Evolutionary conservation across 2,797 vertebrate species (phyloP).

Genomic region (Halcyon smyrnensis): DNA sequence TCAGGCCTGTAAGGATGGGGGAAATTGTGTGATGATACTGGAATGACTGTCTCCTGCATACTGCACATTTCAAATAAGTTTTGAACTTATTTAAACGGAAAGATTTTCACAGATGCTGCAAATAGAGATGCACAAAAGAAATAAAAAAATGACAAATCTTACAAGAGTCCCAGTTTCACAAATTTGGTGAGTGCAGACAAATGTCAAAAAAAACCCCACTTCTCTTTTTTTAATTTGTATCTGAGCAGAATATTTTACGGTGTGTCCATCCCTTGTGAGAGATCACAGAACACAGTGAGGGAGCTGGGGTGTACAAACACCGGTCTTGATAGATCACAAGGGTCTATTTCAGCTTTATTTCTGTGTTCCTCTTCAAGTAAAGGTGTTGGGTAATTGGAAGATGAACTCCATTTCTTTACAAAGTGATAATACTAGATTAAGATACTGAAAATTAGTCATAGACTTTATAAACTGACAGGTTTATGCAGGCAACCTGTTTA

Average conservation of each 20-base stretch:
- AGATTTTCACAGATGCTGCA: not conserved
- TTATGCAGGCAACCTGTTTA: not conserved
- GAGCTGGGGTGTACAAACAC: not conserved
- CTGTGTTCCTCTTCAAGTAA: not conserved
- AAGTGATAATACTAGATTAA: not conserved
- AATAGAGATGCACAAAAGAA: not conserved
- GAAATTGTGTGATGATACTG: not conserved
- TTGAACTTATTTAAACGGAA: not conserved
- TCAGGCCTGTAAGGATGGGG: not conserved
- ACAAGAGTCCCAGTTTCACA: not conserved
- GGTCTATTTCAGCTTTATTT: not conserved
- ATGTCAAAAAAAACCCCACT: not conserved
- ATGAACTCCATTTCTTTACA: not conserved
- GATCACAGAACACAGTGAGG: not conserved
- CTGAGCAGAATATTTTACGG: not conserved
- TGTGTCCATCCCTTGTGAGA: not conserved
- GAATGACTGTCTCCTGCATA: not conserved
- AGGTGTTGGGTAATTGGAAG: not conserved
- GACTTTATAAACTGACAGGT: not conserved
- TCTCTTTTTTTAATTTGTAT: not conserved
- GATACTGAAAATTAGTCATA: not conserved
- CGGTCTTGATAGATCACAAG: not conserved
- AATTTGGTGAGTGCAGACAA: not conserved
- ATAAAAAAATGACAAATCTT: not conserved
- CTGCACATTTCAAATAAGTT: not conserved